phyloP scores from a whole-genome alignment of 2,888 invertebrate species.

The Archips crataeganus region DNA sequence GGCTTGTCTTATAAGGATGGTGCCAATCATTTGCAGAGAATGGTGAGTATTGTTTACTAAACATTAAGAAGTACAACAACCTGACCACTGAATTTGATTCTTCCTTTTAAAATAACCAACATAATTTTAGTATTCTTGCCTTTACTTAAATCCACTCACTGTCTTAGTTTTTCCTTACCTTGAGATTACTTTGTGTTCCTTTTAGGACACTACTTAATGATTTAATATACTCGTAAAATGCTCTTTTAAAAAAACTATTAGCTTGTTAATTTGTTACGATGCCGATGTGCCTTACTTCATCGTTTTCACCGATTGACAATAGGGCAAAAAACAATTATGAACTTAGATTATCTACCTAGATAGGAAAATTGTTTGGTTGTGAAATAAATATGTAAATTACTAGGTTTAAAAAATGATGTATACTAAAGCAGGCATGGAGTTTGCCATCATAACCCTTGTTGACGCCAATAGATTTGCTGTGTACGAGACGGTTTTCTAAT shows the following conservation, averaged over 20 bases:
- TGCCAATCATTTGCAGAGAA: conserved; percentile 88
- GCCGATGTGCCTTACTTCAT: not conserved
- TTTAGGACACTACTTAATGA: conserved; percentile 23
- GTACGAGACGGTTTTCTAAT: too few relatives aligned
- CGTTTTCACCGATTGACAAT: not conserved
- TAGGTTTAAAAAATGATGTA: too few relatives aligned
- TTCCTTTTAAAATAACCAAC: too few relatives aligned
- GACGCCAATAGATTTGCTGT: too few relatives aligned
- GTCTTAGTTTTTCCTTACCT: conserved; percentile 17
- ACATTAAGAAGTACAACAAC: not conserved
- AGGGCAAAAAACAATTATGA: not conserved
- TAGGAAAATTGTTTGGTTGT: conserved; percentile 20
- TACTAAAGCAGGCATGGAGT: too few relatives aligned
- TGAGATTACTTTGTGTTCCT: conserved; percentile 16
- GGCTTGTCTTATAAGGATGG: conserved; percentile 74
- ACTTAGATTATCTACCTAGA: not conserved
- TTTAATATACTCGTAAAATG: not conserved
- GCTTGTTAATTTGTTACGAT: not conserved
- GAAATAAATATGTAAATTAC: conserved; percentile 8
- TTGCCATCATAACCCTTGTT: too few relatives aligned
- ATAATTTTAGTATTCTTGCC: not conserved
- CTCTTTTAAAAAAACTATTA: not conserved
- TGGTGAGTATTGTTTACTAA: conserved; percentile 84
- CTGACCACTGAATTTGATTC: too few relatives aligned
- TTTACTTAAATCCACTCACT: not conserved